These are phyloP conservation scores for Caracal caracal DNA, from an alignment of 2,113 vertebrate species.

Conservation along the genomic window DNA sequence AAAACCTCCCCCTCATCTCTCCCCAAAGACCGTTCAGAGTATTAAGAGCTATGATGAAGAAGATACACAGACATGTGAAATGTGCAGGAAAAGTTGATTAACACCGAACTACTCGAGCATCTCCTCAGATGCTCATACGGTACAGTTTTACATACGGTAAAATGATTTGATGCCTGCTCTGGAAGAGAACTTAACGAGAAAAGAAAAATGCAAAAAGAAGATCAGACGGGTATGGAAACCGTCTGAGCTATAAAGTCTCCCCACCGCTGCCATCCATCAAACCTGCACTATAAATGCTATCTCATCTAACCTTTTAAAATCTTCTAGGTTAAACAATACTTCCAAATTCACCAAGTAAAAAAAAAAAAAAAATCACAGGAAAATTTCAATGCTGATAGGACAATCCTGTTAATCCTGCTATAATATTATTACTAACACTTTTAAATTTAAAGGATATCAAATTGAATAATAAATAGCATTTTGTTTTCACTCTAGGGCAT, in stretches of 20 bases:
- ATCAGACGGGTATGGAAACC: constrained; percentile 64
- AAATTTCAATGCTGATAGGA: constrained; percentile 55
- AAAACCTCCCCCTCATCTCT: not conserved
- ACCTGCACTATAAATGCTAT: constrained; percentile 61
- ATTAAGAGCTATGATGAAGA: constrained; percentile 37
- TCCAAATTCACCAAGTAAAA: constrained; percentile 61
- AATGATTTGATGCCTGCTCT: constrained; percentile 64
- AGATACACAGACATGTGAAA: constrained; percentile 43
- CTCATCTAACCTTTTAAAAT: constrained; percentile 50
- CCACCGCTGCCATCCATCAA: constrained; percentile 60
- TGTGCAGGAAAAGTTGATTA: constrained; percentile 41
- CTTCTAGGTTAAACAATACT: constrained; percentile 69
- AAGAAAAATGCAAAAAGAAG: constrained; percentile 46
- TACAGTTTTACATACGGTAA: not conserved
- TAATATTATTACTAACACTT: not conserved
- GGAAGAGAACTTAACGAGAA: constrained; percentile 68
- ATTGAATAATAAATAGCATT: constrained; percentile 21
- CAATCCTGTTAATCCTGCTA: constrained; percentile 51
- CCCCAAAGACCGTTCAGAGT: constrained; percentile 10
- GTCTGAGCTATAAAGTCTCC: not conserved
- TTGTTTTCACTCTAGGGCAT: constrained; percentile 13
- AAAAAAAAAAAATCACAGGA: constrained; percentile 55
- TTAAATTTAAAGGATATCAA: constrained; percentile 22
- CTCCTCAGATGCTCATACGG: not conserved
- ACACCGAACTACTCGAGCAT: constrained; percentile 43